Base-by-base conservation (phyloP, 2,888 invertebrate species). In the Scrobipalpa costella region DNA sequence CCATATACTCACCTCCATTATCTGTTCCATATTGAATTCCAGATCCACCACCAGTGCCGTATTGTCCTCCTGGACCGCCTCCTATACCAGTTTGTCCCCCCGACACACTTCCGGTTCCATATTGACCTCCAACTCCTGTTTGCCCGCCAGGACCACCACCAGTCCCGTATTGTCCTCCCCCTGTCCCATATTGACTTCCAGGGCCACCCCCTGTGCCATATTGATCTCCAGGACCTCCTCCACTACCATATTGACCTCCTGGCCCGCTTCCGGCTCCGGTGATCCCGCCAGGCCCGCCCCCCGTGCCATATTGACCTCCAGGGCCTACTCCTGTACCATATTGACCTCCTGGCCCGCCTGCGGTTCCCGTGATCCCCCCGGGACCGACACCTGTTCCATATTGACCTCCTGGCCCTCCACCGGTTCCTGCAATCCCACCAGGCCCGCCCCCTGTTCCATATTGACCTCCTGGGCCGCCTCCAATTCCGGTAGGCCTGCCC, bases 371-470 rank as follows among this genome's bases (percentile, higher is more conserved):
- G 13, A 7, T n/a, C n/a, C 13, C 33, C 13, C 33, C 55, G n/a
- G 44, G 11, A 2, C 34, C 34, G 3, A n/a, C 27, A 5, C 57
- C 57, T 57, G 57, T 57, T 1, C 57, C 61, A 44, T 65, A 66
- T 15, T 63, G 67, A 11, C 68, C 72, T 27, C 68, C 69, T 2
- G 66, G 27, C 0, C 63, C 64, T 11, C 47, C 64, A n/a, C 57
- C 61, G 19, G 63, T 59, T 9, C 63, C 13, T 44, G n/a, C 63
- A 6, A 61, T 61, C 0, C 66, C 68, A 50, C 6, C 13, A 13
- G 13, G 44, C n/a, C 44, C 44, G 7, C 44, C n/a, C n/a, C 58
- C 59, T 60, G 52, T 7, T 44, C 62, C 59, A 44, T 67, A 66
- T 59, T 63, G 64, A 5, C 66, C 64, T 7, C 63, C 59, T n/a